A percentile compares a stretch with the other conserved stretches of the same genome.
These are phyloP conservation scores for Parasteatoda tepidariorum DNA, from an alignment of 1,140 invertebrate genomes.

Conservation along the genomic window DNA sequence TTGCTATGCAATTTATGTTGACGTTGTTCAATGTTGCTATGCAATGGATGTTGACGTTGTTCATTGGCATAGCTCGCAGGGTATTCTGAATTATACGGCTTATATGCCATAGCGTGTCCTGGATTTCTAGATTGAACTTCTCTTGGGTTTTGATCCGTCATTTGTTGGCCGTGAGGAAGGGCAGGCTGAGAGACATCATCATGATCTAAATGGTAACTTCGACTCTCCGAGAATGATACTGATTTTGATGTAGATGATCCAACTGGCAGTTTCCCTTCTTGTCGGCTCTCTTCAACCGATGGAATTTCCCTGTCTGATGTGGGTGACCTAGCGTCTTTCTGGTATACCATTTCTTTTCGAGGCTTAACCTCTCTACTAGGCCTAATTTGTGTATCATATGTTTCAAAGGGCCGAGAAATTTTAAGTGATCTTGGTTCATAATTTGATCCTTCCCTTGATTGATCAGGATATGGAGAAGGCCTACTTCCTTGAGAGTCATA, in stretches of 20 bases:
- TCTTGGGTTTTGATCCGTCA: slow-evolving; percentile 14
- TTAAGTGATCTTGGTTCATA: background rate
- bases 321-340: background rate
- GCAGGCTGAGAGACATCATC: background rate
- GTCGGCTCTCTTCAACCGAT: background rate
- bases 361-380: background rate
- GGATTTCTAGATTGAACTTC: background rate
- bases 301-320: background rate
- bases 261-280: background rate
- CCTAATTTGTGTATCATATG: background rate
- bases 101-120: slow-evolving; percentile 9
- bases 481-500: background rate
- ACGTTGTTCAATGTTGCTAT: background rate
- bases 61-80: slow-evolving; percentile 11
- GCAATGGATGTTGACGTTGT: slow-evolving; percentile 22
- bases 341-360: background rate
- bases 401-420: background rate
- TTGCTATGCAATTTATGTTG: background rate
- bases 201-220: slow-evolving; percentile 1
- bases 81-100: slow-evolving; percentile 33
- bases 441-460: background rate
- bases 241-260: background rate
- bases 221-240: slow-evolving; percentile 34
- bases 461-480: background rate
- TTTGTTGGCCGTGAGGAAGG: background rate